Evolutionary conservation across 2,113 vertebrate genomes (phyloP).

Genomic region (Columba janthina): DNA sequence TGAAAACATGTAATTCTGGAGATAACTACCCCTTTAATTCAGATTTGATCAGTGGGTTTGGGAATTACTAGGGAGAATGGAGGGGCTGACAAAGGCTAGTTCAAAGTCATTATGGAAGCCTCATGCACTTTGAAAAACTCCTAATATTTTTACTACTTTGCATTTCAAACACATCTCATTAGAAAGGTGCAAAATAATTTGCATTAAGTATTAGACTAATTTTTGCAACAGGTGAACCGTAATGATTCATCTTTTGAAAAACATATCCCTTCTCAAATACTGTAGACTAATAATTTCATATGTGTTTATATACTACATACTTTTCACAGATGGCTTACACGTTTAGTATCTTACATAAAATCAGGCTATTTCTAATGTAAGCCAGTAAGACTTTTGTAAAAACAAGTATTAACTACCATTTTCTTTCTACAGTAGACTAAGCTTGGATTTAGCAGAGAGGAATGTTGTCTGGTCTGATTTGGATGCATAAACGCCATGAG

Average conservation of each 20-base stretch:
- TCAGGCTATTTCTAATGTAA: neutral
- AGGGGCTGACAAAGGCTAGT: neutral
- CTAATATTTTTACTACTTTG: neutral
- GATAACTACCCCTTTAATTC: neutral
- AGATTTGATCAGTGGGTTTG: neutral
- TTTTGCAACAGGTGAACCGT: neutral
- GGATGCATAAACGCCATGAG: neutral
- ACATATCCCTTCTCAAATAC: neutral
- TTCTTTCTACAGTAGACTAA: neutral
- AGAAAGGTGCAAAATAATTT: slow-evolving; percentile 12
- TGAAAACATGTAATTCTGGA: neutral
- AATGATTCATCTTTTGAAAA: neutral
- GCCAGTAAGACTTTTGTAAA: neutral
- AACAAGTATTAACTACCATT: neutral
- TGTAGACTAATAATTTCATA: neutral
- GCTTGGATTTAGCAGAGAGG: neutral
- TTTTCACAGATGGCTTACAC: neutral
- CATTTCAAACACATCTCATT: neutral
- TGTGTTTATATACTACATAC: neutral
- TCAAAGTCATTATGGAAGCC: neutral
- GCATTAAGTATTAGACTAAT: neutral
- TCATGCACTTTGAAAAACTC: neutral
- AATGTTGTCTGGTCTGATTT: neutral
- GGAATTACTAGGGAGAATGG: neutral
- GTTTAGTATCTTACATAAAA: neutral